Evolutionary conservation across 1,140 invertebrate genomes (phyloP), one percentile per base, ranked within the genome.

Genomic region (Aphelinus atriplicis): DNA sequence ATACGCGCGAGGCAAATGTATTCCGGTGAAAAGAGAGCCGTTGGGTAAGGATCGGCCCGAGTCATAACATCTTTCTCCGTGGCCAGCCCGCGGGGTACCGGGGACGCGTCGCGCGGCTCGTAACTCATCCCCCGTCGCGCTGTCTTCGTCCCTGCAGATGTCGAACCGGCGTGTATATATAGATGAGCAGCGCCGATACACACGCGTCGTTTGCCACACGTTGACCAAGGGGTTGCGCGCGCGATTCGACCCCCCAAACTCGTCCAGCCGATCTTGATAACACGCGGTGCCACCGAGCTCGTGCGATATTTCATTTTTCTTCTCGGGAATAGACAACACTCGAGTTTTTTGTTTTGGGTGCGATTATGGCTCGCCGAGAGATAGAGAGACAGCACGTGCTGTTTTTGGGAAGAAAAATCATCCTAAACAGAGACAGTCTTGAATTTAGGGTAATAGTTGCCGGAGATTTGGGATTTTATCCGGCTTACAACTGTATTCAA

Each of bases 181-280:
- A 72, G 71, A 72, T 72, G 71, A 26, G 4, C 45, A 5, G 0
- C 42, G 10, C 10, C 7, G 71, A 72, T 72, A 71, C 42, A 3
- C 7, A 10, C 55, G 10, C 46, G 10, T 71, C 56, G 47, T 71
- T 71, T 71, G 26, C 26, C 26, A 26, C 26, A 26, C 26, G 51
- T 72, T 58, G n/a, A 64, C 70, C 42, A 58, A 72, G 55, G 53
- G 48, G n/a, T 65, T 65, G 53, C 26, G 26, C 26, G 26, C 26
- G 26, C 61, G 42, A 72, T 72, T 72, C 51, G 62, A 65, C 71
- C 53, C 55, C 47, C 55, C 45, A n/a, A n/a, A 9, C 50, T n/a
- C 9, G 43, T 3, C 51, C 48, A 2, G 5, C n/a, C n/a, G 67
- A 69, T 69, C 43, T 51, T 43, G 60, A 71, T 71, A 61, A 10